Evolutionary conservation across 2,797 vertebrate species (phyloP).

Genomic region (Rhyacichthys aspro): DNA sequence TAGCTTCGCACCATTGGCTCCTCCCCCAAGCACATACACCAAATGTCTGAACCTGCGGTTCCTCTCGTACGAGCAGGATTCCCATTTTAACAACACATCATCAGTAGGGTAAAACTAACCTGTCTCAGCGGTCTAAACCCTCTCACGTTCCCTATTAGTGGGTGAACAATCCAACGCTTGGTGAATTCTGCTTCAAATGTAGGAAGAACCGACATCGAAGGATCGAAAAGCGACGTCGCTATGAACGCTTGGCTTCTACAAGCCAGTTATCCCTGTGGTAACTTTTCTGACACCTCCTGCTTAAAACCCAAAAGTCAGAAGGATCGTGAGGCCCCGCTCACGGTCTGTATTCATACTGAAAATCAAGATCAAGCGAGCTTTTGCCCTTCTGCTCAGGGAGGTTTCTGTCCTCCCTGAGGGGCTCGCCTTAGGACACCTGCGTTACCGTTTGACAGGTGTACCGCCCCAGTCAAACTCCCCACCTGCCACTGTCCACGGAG

Average conservation of each 20-base stretch:
- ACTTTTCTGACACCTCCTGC: too few species aligned
- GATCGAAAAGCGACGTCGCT: too few species aligned
- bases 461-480: too few species aligned
- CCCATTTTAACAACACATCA: neutral
- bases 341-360: slow-evolving; percentile 3
- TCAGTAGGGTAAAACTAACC: slow-evolving; percentile 5
- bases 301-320: too few species aligned
- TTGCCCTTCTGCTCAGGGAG: slow-evolving; percentile 2
- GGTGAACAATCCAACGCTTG: slow-evolving; percentile 3
- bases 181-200: neutral
- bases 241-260: too few species aligned
- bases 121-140: neutral
- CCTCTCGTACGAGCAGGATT: too few species aligned
- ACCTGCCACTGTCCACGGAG: too few species aligned
- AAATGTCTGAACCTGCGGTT: too few species aligned
- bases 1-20: slow-evolving; percentile 4
- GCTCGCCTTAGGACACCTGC: neutral
- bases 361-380: slow-evolving; percentile 6
- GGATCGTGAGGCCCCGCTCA: neutral
- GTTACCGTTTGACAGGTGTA: too few species aligned
- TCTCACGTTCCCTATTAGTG: neutral
- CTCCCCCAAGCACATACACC: neutral
- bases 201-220: neutral
- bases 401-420: neutral
- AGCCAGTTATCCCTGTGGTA: too few species aligned